A percentile compares a stretch with the other conserved stretches of the same genome.
phyloP scores from a whole-genome alignment of 2,888 invertebrate genomes.

The Drosophila ochracea region DNA sequence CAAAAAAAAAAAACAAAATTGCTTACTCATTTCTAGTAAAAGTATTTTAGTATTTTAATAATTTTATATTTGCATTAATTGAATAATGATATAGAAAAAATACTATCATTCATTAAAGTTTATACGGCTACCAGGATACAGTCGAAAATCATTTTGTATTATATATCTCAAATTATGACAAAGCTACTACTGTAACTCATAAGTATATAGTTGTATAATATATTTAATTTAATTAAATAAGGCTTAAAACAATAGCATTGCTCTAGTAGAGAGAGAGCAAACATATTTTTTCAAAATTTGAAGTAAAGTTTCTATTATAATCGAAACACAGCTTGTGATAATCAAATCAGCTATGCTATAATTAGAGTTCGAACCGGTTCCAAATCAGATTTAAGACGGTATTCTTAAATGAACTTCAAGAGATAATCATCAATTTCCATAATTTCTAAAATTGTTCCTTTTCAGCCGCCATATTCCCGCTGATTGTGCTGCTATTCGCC shows the following conservation, averaged over 20 bases:
- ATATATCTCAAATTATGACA: not conserved
- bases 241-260: not conserved
- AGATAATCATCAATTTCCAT: not conserved
- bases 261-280: too few relatives aligned
- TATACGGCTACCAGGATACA: not conserved
- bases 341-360: not conserved
- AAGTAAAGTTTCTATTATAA: not conserved
- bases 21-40: not conserved
- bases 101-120: not conserved
- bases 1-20: not conserved
- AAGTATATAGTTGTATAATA: not conserved
- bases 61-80: not conserved
- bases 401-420: not conserved
- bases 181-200: not conserved
- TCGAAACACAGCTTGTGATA: not conserved
- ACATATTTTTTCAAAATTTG: not conserved
- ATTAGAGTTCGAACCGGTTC: not conserved
- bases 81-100: not conserved
- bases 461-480: constrained; percentile 83
- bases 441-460: not conserved
- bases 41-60: not conserved
- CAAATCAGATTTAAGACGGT: not conserved
- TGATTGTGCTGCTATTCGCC: constrained; percentile 84
- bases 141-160: not conserved
- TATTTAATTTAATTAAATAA: not conserved